Evolutionary conservation across 2,797 vertebrate genomes (phyloP).

Genomic region (Anguilla obscura): DNA sequence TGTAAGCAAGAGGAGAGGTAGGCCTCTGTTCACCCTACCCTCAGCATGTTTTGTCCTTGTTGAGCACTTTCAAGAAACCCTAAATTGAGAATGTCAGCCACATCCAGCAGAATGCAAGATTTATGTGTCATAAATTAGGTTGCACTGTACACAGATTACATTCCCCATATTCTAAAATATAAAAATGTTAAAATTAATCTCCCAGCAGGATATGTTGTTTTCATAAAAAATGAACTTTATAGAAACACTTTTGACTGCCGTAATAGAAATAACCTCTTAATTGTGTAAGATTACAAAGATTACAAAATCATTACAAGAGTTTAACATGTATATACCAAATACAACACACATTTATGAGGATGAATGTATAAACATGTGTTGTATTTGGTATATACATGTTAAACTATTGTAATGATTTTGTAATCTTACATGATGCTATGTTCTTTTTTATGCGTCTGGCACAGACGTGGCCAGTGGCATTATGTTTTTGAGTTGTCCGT

Average conservation of each 20-base stretch:
- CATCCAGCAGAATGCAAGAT: neutral
- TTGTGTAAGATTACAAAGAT: neutral
- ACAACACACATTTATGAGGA: no score
- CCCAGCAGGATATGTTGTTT: neutral
- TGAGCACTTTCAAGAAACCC: neutral
- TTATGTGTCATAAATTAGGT: neutral
- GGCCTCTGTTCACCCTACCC: neutral
- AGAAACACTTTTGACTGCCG: slow-evolving; percentile 6
- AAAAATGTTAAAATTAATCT: neutral
- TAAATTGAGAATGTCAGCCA: neutral
- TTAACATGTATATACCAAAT: no score
- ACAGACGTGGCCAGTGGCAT: no score
- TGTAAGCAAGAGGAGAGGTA: neutral
- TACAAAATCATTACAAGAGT: no score
- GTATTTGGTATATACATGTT: slow-evolving; percentile 3
- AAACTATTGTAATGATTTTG: neutral
- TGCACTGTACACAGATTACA: slow-evolving; percentile 4
- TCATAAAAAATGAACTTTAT: slow-evolving; percentile 6
- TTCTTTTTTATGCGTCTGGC: neutral
- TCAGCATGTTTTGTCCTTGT: slow-evolving; percentile 16
- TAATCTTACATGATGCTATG: neutral
- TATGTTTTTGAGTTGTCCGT: no score
- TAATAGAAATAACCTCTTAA: slow-evolving; percentile 12
- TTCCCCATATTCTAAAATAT: neutral
- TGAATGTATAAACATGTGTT: neutral